Base-by-base conservation (phyloP, 35 echinoderm and acorn worm genomes). In the Strongylocentrotus purpuratus region DNA sequence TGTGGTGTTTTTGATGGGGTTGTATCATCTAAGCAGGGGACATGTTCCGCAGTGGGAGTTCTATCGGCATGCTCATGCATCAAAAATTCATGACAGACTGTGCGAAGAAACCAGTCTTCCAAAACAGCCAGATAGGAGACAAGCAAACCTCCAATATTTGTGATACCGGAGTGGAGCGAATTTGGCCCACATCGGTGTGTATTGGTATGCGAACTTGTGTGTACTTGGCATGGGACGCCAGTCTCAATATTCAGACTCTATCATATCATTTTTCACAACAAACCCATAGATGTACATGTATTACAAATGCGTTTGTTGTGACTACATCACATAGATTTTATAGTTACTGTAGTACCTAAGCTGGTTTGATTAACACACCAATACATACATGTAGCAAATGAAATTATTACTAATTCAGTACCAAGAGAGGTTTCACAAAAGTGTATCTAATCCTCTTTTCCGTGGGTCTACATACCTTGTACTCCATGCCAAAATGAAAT, bases 161-260 rank as follows among this genome's bases (percentile, higher is more conserved):
- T 70, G 61, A 70, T 70, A 70, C 61, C 61, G 31, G 87, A 88
- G 87, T 4, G 4, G 18, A 33, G 87, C 87, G 32, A 70, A 88
- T 41, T 88, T 88, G 87, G 87, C 87, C 87, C 45, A 88, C 87
- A 88, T 88, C 87, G 33, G 45, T 88, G 87, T 88, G 87, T 88
- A 88, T 33, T 41, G 87, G 87, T 88, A 88, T 88, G 87, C 87
- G 45, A 33, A 46, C 87, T 88, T 88, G 87, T 88, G 87, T 88
- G 87, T 88, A 88, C 87, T 88, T 88, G 45, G 87, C 32, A 88
- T 46, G 45, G 32, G 45, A 46, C 32, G 18, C 87, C 31, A 88
- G 87, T 88, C 87, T 88, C 28, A 7, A 35, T 88, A 88, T 88
- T 88, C 87, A 88, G 87, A 33, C 87, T 46, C 45, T 7, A 25